Conservation (phyloP, 2,888 invertebrate genomes). For the Incurvaria masculella region DNA sequence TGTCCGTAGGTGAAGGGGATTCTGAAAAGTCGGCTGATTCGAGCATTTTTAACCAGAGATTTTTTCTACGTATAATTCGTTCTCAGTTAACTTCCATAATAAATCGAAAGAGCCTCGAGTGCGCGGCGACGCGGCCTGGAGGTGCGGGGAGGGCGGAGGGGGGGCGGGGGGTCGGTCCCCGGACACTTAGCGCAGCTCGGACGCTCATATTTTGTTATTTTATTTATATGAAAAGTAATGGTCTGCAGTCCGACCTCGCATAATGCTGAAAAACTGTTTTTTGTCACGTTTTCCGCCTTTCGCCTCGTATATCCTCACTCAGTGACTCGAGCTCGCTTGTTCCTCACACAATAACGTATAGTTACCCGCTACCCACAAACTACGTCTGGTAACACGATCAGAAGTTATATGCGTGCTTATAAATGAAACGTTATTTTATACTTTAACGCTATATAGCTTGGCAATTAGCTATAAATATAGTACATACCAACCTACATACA, state of each 20-base stretch:
- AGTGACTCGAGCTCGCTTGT: conserved; percentile 19
- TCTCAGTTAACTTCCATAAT: conserved; percentile 24
- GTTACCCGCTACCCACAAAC: too few species aligned
- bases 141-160: conserved; percentile 12
- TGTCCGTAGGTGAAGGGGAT: too few species aligned
- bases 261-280: conserved; percentile 47
- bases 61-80: too few species aligned
- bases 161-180: not conserved
- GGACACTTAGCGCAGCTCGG: conserved; percentile 51
- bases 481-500: too few species aligned
- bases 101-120: conserved; percentile 21
- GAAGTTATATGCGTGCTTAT: too few species aligned
- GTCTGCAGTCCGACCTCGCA: conserved; percentile 34
- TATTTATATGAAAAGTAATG: conserved; percentile 59
- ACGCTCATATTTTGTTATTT: conserved; percentile 58
- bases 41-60: too few species aligned
- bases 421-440: too few species aligned
- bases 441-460: too few species aligned
- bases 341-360: too few species aligned
- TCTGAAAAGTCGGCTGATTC: too few species aligned
- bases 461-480: too few species aligned
- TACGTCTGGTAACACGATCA: too few species aligned
- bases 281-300: conserved; percentile 49
- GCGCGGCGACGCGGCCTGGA: conserved; percentile 18
- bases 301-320: conserved; percentile 54